These are phyloP conservation scores for Aromia moschata DNA, from an alignment of 2,888 invertebrate species.

Conservation along the genomic window DNA sequence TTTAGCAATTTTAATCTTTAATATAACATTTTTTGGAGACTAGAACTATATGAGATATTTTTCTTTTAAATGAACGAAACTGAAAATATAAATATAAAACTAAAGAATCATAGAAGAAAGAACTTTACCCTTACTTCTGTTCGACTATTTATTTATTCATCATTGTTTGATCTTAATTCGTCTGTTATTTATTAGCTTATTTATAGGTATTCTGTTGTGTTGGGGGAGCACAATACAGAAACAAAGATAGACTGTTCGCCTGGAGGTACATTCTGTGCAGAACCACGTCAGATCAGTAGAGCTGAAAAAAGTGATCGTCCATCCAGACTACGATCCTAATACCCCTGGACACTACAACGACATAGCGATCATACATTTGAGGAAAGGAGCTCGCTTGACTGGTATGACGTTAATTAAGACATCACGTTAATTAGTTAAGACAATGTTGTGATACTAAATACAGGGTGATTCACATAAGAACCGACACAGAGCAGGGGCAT, in stretches of 20 bases:
- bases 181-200: slow-evolving; percentile 27
- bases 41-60: no score
- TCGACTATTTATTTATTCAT: not conserved
- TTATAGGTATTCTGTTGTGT: slow-evolving; percentile 53
- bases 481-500: no score
- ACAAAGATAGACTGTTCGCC: slow-evolving; percentile 63
- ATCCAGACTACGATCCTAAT: slow-evolving; percentile 60
- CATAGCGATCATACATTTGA: slow-evolving; percentile 64
- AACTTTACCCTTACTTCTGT: no score
- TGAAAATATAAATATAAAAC: no score
- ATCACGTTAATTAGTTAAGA: no score
- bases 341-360: slow-evolving; percentile 59
- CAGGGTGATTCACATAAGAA: no score
- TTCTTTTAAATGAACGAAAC: no score
- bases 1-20: no score
- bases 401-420: no score
- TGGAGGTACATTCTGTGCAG: slow-evolving; percentile 59
- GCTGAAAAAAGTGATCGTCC: slow-evolving; percentile 61
- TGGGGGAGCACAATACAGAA: slow-evolving; percentile 65
- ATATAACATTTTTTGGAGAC: no score
- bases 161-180: not conserved
- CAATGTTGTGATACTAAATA: no score
- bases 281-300: slow-evolving; percentile 58
- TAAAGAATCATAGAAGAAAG: no score
- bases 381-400: slow-evolving; percentile 58